Percentiles rank a stretch among this genome's conserved stretches.
phyloP scores from a whole-genome alignment of 64 coral and sea anemone genomes.

The Montipora cactus region DNA sequence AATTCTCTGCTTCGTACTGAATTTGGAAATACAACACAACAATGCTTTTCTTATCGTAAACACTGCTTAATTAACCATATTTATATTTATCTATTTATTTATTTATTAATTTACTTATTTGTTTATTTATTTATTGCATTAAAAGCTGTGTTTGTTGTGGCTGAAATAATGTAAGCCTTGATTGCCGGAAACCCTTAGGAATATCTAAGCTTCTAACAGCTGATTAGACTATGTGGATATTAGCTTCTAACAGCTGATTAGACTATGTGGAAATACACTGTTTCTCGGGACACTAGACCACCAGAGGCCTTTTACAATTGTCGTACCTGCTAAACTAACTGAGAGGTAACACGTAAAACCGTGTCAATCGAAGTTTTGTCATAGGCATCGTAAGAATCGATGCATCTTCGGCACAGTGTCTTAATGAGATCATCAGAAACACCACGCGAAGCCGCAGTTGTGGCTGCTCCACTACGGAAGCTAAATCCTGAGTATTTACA shows the following conservation, averaged over 20 bases:
- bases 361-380: background rate
- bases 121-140: too few species aligned
- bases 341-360: background rate
- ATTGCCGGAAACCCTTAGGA: too few species aligned
- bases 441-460: background rate
- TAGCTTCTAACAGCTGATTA: too few species aligned
- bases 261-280: background rate
- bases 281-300: background rate
- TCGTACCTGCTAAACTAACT: conserved; percentile 19
- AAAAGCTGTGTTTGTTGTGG: too few species aligned
- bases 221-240: background rate
- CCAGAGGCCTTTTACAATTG: background rate
- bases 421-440: background rate
- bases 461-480: background rate
- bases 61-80: too few species aligned
- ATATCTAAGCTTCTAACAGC: too few species aligned
- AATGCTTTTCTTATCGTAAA: too few species aligned
- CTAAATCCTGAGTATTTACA: background rate
- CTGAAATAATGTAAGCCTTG: too few species aligned
- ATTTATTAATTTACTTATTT: too few species aligned
- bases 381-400: background rate
- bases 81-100: too few species aligned
- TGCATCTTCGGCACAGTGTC: background rate
- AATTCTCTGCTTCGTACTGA: too few species aligned
- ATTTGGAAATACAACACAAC: too few species aligned